These are phyloP conservation scores for Hemichromis elongatus DNA, from an alignment of 2,113 vertebrate genomes.

Conservation along the genomic window DNA sequence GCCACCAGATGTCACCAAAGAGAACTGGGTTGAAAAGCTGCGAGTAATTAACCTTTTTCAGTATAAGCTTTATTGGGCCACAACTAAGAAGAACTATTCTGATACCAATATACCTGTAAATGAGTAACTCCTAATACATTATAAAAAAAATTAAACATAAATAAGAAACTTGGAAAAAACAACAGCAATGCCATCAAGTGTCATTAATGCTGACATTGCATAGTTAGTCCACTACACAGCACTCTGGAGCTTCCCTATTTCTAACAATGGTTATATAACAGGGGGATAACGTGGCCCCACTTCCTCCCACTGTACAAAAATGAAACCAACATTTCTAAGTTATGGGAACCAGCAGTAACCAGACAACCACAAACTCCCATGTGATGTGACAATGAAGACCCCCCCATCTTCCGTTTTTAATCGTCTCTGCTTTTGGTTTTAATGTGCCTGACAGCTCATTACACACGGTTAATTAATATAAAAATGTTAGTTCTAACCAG, in stretches of 20 bases:
- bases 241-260: neutral
- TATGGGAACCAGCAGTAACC: neutral
- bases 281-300: neutral
- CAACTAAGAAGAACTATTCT: fast-evolving
- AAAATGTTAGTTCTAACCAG: neutral
- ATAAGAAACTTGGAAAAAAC: no score
- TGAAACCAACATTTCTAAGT: neutral
- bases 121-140: neutral
- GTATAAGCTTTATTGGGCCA: neutral
- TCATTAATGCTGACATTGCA: neutral
- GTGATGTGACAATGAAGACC: neutral
- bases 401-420: neutral
- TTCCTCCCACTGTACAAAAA: neutral
- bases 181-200: neutral
- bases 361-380: neutral
- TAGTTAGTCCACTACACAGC: neutral
- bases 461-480: neutral
- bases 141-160: neutral
- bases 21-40: neutral
- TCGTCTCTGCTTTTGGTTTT: neutral
- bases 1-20: neutral
- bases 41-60: neutral
- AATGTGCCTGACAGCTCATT: neutral
- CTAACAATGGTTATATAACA: no score
- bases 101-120: neutral